Conservation (phyloP, 2,888 invertebrate genomes). For the Thecophora atra region DNA sequence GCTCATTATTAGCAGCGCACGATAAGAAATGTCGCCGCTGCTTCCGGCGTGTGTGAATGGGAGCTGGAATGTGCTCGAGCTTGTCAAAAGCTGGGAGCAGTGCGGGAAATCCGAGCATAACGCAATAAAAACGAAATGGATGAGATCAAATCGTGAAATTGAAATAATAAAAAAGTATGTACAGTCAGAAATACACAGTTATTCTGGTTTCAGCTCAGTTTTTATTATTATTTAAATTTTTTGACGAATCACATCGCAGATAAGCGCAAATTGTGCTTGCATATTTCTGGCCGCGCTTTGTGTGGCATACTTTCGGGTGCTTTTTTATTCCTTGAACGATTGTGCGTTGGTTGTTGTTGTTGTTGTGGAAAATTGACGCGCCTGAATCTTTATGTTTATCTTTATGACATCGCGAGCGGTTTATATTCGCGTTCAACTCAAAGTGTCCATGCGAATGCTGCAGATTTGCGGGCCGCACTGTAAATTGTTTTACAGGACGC, state of each 20-base stretch:
- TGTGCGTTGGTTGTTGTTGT: not conserved
- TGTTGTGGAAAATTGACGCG: not conserved
- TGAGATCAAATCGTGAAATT: slow-evolving; percentile 26
- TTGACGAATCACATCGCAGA: slow-evolving; percentile 58
- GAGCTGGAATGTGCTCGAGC: slow-evolving; percentile 20
- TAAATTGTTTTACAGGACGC: slow-evolving; percentile 12
- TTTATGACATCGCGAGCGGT: slow-evolving; percentile 45
- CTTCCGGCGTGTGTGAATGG: slow-evolving; percentile 27
- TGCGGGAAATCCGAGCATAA: slow-evolving; percentile 20
- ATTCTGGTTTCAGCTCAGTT: not conserved
- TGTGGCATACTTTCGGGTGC: slow-evolving; percentile 36
- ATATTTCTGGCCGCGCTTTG: slow-evolving; percentile 5
- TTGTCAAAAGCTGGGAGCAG: slow-evolving; percentile 11
- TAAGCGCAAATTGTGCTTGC: slow-evolving; percentile 58
- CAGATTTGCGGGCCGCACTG: slow-evolving; percentile 19
- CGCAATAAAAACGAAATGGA: slow-evolving; percentile 31
- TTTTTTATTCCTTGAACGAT: not conserved
- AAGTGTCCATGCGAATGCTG: slow-evolving; percentile 29
- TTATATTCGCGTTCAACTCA: slow-evolving; percentile 13
- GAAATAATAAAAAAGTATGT: slow-evolving; percentile 22
- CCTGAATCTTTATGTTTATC: slow-evolving; percentile 35
- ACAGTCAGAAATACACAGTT: not conserved
- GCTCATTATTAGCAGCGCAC: slow-evolving; percentile 17
- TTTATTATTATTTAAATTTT: slow-evolving; percentile 35
- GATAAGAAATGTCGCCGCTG: slow-evolving; percentile 30